Base-by-base conservation (phyloP, 1,140 invertebrate species). In the Copidosoma floridanum region DNA sequence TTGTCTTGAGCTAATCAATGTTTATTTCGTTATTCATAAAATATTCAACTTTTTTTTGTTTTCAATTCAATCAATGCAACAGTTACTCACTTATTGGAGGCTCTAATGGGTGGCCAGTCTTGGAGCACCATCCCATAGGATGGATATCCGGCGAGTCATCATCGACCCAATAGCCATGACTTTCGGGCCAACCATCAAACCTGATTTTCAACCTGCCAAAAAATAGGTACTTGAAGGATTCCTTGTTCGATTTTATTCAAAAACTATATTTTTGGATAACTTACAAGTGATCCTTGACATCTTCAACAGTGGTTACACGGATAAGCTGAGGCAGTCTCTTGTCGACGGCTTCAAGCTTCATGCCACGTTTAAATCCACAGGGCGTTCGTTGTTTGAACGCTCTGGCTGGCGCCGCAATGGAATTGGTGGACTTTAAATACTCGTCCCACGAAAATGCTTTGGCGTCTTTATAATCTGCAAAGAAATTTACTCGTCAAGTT, bases 261-360 rank as follows among this genome's bases (percentile, higher is more conserved):
- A 26, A 40, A 27, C 20, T 26, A 44, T 23, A n/a, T 16, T 23
- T 56, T 2, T 29, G 43, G 20, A 26, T 20, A 63, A 72, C 74
- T 20, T 61, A 79, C 77, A 72, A 86, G 75, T 91, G 87, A 3
- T 86, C 87, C 69, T 86, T 85, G 14, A 93, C 86, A 46, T 90
- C 89, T 57, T 84, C 85, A 3, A 98, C 86, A 0, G 90, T 91
- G 1, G 93, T 93, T 4, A 94, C 94, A 23, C 95, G 83, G 46
- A 98, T 90, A 3, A 97, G 76, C 61, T 85, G 81, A 24, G 90
- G 88, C 38, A 93, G 90, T 66, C 93, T 83, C 68, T 88, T 89
- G 75, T 98, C 95, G 1, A 97, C 91, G 5, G 88, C 91, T 83
- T 97, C 95, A 1, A 97, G 76, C 76, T 92, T 91, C 92, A 95